Evolutionary conservation across 2,888 invertebrate genomes (phyloP).

Genomic region (Plagodis dolabraria): DNA sequence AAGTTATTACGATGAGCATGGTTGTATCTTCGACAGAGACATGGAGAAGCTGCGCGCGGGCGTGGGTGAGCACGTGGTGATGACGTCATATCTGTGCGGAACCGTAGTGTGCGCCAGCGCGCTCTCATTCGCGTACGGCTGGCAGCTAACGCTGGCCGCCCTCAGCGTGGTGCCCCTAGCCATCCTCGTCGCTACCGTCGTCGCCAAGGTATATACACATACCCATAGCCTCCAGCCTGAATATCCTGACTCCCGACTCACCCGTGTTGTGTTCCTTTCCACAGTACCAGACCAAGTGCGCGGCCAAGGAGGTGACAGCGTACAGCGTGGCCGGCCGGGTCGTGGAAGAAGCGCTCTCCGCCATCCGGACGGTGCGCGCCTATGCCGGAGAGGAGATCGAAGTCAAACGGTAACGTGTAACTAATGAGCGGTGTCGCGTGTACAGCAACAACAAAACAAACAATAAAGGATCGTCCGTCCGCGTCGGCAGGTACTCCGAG

Average conservation of each 20-base stretch:
- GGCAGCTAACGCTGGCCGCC: conserved; percentile 92
- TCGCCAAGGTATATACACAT: conserved; percentile 89
- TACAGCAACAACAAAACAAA: too few relatives aligned
- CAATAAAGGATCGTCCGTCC: too few relatives aligned
- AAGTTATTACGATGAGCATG: too few relatives aligned
- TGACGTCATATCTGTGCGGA: conserved; percentile 88
- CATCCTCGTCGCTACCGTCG: conserved; percentile 87
- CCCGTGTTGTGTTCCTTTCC: neutral
- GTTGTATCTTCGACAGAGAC: conserved; percentile 78
- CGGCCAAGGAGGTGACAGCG: conserved; percentile 85
- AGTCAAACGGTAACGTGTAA: conserved; percentile 66
- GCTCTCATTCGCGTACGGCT: conserved; percentile 90
- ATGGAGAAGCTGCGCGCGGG: conserved; percentile 91
- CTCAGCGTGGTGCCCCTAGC: conserved; percentile 91
- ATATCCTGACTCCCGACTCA: too few relatives aligned
- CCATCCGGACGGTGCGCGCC: conserved; percentile 74
- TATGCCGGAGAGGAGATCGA: conserved; percentile 88
- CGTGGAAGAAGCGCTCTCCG: conserved; percentile 90
- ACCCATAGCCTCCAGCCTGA: neutral
- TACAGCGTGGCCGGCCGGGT: conserved; percentile 90
- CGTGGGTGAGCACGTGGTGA: conserved; percentile 92
- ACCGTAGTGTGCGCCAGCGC: conserved; percentile 88
- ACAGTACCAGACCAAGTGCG: conserved; percentile 86
- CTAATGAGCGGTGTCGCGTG: too few relatives aligned
- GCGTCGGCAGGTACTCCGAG: conserved; percentile 66